Base-by-base conservation (phyloP, 2,888 invertebrate species). In the Hyposoter dolosus region DNA sequence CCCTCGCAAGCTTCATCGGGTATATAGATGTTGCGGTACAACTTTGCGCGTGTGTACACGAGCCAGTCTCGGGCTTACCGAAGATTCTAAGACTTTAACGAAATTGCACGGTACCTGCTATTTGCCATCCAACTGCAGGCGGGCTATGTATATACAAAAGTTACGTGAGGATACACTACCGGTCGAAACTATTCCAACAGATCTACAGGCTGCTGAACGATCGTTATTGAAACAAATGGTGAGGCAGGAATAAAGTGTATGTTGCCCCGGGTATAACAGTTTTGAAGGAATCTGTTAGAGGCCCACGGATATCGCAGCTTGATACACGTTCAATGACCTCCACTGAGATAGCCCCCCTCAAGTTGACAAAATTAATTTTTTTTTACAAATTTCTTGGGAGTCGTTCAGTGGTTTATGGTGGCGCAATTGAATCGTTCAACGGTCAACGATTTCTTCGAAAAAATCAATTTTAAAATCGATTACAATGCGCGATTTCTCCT, bases 31-130 rank as follows among this genome's bases (percentile, higher is more conserved):
- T 72, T 81, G 82, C 72, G 76, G 84, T 84, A 84, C 80, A 84
- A 84, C 84, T 84, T 84, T 77, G 77, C 40, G 50, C 71, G 71
- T 84, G 76, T 84, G 72, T 66, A 82, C 71, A 84, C 82, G 81
- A 77, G 43, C 82, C 23, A 77, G 84, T 84, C 77, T 66, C 65
- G 66, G 63, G 75, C 50, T 68, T 66, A 32, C 75, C n/a, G 60
- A 19, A 72, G 23, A 63, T 47, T 65, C 75, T 10, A 66, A 60
- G 84, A 71, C 76, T 81, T 78, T 56, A 75, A 80, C 66, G 66
- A 86, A 83, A 84, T 86, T 84, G 84, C 65, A 69, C 74, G 66
- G 84, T 82, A 75, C 78, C 84, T 56, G 81, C 81, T 82, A 84
- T 82, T 74, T 84, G 78, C 84, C 77, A 68, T 76, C 65, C 43